Evolutionary conservation across 2,113 vertebrate genomes (phyloP), one percentile per base, ranked within the genome.

Genomic region (Podilymbus podiceps): DNA sequence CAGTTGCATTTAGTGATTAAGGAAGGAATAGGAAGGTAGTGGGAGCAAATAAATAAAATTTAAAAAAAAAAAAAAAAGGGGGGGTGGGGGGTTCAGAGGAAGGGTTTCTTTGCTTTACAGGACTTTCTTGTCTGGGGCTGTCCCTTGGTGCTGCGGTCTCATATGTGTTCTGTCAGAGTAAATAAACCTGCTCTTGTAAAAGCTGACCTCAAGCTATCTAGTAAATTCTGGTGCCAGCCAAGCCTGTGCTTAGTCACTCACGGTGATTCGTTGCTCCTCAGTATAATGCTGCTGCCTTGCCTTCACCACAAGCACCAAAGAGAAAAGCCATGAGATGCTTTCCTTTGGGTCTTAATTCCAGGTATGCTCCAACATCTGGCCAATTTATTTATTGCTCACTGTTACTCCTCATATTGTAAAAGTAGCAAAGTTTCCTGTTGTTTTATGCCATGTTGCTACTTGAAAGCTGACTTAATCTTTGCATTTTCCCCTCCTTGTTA

Each of bases 201-300:
- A 0, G 5, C 35, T 82, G 74, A 47, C 72, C 38, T 90, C 30
- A 20, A 88, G 85, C 50, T 35, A 49, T 59, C 28, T 59, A 35
- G 59, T 77, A 66, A 93, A 74, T 88, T 59, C 50, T 52, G 5
- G 35, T 38, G n/a, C 28, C 38, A 58, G 73, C 38, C 42, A 72
- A 85, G 72, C n/a, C 22, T 47, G 20, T 4, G 6, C 23, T 79
- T 0, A 2, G 40, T 52, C 0, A 4, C 64, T 75, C 0, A 2
- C 17, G n/a, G 76, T 0, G 0, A 20, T n/a, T 1, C 4, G 9
- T 12, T 53, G 30, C n/a, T 55, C 73, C 76, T 68, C 23, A 8
- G 24, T 30, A 2, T 31, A 20, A 42, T 35, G 62, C 33, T 87
- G 52, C 46, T 80, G 33, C 15, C 5, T 52, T 31, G 20, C 58